Base-by-base conservation (phyloP, 1,140 invertebrate species). In the Bactericera cockerelli region DNA sequence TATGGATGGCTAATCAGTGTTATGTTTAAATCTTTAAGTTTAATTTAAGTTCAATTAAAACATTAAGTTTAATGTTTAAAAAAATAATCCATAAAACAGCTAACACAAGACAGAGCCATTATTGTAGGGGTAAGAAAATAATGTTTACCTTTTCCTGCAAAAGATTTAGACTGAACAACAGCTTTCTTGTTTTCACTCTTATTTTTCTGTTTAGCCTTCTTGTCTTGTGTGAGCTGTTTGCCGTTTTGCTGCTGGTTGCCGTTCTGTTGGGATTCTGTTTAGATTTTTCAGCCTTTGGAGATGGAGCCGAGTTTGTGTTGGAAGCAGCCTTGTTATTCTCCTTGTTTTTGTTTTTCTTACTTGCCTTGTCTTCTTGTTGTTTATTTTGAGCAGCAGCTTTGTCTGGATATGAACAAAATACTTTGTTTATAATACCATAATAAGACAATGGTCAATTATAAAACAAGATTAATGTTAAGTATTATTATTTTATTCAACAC, bases 371-470 rank as follows among this genome's bases (percentile, higher is more conserved):
- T n/a, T 49, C 42, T 36, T 36, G 33, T 49, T 49, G 42, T 19
- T 49, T 49, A 19, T 49, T 16, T n/a, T 49, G 42, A 49, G 42
- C 42, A 49, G 42, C 42, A 49, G 42, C 42, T 49, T 49, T 49
- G 8, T 49, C 42, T 49, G 22, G 22, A 49, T 10, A 19, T 4
- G 22, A 49, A 36, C 10, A 36, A 10, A 36, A 36, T 11, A 36
- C 33, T 36, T 36, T 10, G 10, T 36, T 11, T 36, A n/a, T n/a
- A n/a, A n/a, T n/a, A n/a, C n/a, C n/a, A n/a, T n/a, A n/a, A n/a
- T n/a, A n/a, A n/a, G n/a, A n/a, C n/a, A n/a, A n/a, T n/a, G n/a
- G n/a, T n/a, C n/a, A n/a, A n/a, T n/a, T n/a, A n/a, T n/a, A n/a
- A n/a, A n/a, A n/a, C n/a, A n/a, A n/a, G n/a, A n/a, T n/a, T n/a